phyloP scores from a whole-genome alignment of 2,888 invertebrate species.

The Aspidiotus destructor region DNA sequence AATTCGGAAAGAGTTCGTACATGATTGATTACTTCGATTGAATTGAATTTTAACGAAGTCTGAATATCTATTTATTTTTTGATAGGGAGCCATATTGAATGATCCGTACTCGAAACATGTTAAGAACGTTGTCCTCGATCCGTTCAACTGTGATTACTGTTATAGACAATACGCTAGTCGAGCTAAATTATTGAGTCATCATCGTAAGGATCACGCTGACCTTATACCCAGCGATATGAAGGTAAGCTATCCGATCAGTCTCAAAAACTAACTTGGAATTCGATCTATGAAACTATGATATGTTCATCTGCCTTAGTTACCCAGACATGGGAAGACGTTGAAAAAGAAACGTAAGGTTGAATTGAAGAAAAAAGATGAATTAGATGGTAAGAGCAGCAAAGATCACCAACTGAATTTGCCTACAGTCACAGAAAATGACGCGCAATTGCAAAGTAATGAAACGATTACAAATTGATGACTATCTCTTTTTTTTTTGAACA shows the following conservation, averaged over 20 bases:
- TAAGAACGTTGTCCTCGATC: conserved; percentile 60
- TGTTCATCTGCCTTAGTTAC: background rate
- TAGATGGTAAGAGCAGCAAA: too few species aligned
- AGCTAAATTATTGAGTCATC: conserved; percentile 60
- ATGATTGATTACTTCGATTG: background rate
- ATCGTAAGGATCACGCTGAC: conserved; percentile 52
- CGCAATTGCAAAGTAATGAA: too few species aligned
- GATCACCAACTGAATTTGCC: too few species aligned
- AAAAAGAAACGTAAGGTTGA: background rate
- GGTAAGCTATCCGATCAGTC: conserved; percentile 3
- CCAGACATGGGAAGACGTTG: background rate
- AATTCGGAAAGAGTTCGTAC: conserved; percentile 34
- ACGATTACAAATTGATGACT: too few species aligned
- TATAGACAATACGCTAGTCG: conserved; percentile 76
- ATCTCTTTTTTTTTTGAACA: too few species aligned
- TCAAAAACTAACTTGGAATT: background rate
- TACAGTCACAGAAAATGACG: too few species aligned
- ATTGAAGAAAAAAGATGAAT: background rate
- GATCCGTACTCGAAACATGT: conserved; percentile 59
- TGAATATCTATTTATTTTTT: conserved; percentile 1
- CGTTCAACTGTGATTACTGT: conserved; percentile 61
- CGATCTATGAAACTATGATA: background rate
- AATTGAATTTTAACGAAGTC: background rate
- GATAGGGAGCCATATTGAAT: conserved; percentile 40
- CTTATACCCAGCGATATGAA: conserved; percentile 36